Evolutionary conservation across 2,113 vertebrate species (phyloP).

Genomic region (Peromyscus polionotus): DNA sequence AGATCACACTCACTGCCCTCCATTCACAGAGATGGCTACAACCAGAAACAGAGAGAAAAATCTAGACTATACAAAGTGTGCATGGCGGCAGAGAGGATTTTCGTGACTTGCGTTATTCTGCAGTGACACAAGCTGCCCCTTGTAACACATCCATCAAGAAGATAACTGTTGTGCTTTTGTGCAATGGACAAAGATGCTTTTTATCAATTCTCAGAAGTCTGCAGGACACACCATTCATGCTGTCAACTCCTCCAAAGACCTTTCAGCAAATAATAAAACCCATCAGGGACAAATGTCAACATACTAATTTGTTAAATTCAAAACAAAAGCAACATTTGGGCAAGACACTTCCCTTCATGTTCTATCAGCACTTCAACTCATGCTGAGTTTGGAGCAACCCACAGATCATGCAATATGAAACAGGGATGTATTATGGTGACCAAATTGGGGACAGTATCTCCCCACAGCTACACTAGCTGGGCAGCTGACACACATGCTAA

Average conservation of each 20-base stretch:
- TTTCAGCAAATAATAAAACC: slow-evolving; percentile 95
- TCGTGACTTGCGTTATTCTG: slow-evolving; percentile 87
- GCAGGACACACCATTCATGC: slow-evolving; percentile 92
- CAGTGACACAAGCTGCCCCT: slow-evolving; percentile 84
- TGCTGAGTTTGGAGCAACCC: slow-evolving; percentile 85
- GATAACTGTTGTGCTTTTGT: slow-evolving; percentile 91
- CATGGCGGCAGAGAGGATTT: slow-evolving; percentile 84
- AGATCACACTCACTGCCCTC: slow-evolving; percentile 57
- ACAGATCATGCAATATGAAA: slow-evolving; percentile 86
- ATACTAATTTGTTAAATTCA: slow-evolving; percentile 91
- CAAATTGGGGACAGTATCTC: slow-evolving; percentile 82
- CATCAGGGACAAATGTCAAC: slow-evolving; percentile 95
- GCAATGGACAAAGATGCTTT: slow-evolving; percentile 95
- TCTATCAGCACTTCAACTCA: slow-evolving; percentile 87
- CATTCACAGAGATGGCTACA: slow-evolving; percentile 69
- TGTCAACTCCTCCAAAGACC: slow-evolving; percentile 87
- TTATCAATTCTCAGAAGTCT: slow-evolving; percentile 90
- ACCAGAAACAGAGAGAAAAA: slow-evolving; percentile 45
- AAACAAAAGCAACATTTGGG: slow-evolving; percentile 94
- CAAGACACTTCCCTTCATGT: slow-evolving; percentile 90
- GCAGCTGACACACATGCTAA: slow-evolving; percentile 68
- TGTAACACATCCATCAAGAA: slow-evolving; percentile 89
- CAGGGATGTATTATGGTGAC: slow-evolving; percentile 81
- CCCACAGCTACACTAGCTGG: slow-evolving; percentile 68
- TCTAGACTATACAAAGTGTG: slow-evolving; percentile 74